Evolutionary conservation across 1,140 invertebrate genomes (phyloP), one percentile per base, ranked within the genome.

Genomic region (Microplitis mediator): DNA sequence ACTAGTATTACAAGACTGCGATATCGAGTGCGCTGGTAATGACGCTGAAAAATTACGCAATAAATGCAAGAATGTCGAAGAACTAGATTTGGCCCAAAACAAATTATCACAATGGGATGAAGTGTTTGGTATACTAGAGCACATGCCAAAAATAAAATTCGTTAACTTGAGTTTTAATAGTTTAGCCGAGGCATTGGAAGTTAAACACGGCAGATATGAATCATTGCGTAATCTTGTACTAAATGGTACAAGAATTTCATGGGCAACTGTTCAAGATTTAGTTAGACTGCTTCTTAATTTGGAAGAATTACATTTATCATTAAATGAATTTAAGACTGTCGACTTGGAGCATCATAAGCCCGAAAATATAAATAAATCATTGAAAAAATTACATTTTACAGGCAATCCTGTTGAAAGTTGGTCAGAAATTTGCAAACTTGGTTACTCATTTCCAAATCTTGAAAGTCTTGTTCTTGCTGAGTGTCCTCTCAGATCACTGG

Each of bases 161-260:
- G 90, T 97, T 5, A 98, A 98, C 84, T 86, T 98, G 71, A 97
- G 95, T 81, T 95, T 96, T 85, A 98, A 98, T 83, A 89, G 91
- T 64, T 86, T 97, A 9, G 90, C 90, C 9, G 90, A 91, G 35
- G 90, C 92, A 31, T 81, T 93, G n/a, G 88, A 84, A 5, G 73
- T 86, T 4, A 82, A 81, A 32, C 82, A 86, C 45, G 88, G 89
- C 0, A 87, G 88, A 62, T 92, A 90, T 86, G 89, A 91, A 14
- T 89, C 91, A 71, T 86, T 96, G 4, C 91, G 89, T 67, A 92
- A 93, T 81, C 86, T 97, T 16, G 94, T 97, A 34, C 85, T 98
- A 0, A 98, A 97, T 82, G 93, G 93, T 32, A 97, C 95, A 0
- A 90, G 92, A 72, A 90, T 96, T 5, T 90, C 93, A 54, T 97